Conservation (phyloP, 1,140 invertebrate genomes). For the Melanaphis sacchari region DNA sequence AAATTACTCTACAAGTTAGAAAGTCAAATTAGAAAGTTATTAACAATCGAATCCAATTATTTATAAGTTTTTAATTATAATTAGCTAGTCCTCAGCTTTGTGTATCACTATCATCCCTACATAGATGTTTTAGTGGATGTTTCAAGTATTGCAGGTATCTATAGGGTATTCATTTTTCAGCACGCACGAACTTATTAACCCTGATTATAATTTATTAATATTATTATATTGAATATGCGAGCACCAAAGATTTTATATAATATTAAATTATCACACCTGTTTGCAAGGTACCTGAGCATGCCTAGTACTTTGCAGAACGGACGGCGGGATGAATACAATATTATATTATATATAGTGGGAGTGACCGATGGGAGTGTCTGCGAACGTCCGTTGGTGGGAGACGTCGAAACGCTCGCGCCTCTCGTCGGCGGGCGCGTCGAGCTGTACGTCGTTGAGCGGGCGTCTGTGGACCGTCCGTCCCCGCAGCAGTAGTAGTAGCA, state of each 20-base stretch:
- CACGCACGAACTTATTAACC: neutral
- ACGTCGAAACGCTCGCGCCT: neutral
- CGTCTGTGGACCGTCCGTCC: neutral
- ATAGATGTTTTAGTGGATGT: neutral
- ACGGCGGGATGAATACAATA: conserved; percentile 9
- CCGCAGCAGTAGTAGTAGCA: neutral
- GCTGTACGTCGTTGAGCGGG: neutral
- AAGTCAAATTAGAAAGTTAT: no score
- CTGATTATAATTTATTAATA: neutral
- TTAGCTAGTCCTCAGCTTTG: no score
- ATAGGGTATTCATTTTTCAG: neutral
- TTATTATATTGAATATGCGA: neutral
- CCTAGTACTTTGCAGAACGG: neutral
- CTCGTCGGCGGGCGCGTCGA: neutral
- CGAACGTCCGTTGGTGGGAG: conserved; percentile 44
- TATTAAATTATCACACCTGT: neutral
- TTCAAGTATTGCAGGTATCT: no score
- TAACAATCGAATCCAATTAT: no score
- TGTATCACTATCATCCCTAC: neutral
- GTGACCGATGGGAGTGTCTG: conserved; percentile 54
- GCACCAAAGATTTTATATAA: neutral
- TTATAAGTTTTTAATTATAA: no score
- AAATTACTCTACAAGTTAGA: no score
- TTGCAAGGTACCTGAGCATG: neutral
- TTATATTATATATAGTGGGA: conserved; percentile 14